phyloP scores from a whole-genome alignment of 2,113 vertebrate species.

The Oryzias woworae region DNA sequence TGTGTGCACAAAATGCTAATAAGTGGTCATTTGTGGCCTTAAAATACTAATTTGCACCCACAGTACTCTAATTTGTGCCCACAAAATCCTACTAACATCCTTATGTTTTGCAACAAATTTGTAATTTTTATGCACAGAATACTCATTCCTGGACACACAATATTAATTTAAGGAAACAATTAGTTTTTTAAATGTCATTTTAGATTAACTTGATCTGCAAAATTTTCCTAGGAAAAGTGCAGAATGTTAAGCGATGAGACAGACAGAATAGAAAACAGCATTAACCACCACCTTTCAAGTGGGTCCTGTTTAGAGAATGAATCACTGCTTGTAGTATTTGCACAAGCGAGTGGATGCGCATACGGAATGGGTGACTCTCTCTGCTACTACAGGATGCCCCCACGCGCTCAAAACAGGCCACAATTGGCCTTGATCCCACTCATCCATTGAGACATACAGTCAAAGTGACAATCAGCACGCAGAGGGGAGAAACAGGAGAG shows the following conservation, averaged over 20 bases:
- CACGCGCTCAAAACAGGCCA: constrained; percentile 53
- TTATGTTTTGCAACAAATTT: too few relatives aligned
- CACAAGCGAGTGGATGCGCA: constrained; percentile 30
- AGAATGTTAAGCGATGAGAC: too few relatives aligned
- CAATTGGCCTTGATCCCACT: constrained; percentile 65
- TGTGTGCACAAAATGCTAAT: too few relatives aligned
- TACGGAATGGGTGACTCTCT: constrained; percentile 54
- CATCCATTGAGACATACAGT: constrained; percentile 51
- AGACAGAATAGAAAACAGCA: too few relatives aligned
- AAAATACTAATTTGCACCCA: not conserved
- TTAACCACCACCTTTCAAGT: constrained; percentile 21
- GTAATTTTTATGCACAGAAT: too few relatives aligned
- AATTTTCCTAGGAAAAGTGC: too few relatives aligned
- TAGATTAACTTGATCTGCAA: too few relatives aligned
- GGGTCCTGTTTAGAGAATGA: constrained; percentile 40
- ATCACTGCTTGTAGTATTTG: constrained; percentile 35
- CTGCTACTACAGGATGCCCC: constrained; percentile 56
- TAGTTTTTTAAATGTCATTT: too few relatives aligned
- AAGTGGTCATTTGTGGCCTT: constrained; percentile 6
- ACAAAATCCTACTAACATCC: too few relatives aligned
- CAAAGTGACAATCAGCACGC: constrained; percentile 50
- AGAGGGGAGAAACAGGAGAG: constrained; percentile 3
- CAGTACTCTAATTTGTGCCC: too few relatives aligned
- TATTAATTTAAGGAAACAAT: too few relatives aligned
- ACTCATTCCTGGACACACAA: too few relatives aligned